Percentiles rank a stretch among this genome's conserved stretches.
These are phyloP conservation scores for Drosophila melanica DNA, from an alignment of 1,140 invertebrate genomes.

Conservation along the genomic window DNA sequence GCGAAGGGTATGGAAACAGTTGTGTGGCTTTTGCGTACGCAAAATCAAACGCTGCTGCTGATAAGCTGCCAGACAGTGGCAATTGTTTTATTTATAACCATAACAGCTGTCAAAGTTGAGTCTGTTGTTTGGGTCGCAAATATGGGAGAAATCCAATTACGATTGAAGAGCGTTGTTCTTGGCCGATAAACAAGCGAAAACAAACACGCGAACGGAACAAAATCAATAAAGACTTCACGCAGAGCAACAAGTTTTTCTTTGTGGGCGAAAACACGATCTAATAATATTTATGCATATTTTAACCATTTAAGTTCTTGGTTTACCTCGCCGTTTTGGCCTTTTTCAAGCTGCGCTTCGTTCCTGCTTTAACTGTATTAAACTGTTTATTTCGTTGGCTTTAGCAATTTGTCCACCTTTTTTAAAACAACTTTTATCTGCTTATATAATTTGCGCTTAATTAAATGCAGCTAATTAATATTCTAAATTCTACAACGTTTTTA, in stretches of 20 bases:
- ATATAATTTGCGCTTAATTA: background rate
- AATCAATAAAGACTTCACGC: constrained; percentile 6
- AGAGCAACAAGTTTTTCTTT: background rate
- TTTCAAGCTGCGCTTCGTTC: constrained; percentile 27
- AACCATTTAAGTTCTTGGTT: background rate
- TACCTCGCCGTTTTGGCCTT: constrained; percentile 19
- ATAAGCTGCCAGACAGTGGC: constrained; percentile 13
- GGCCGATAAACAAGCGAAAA: too few relatives aligned
- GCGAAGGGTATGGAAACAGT: constrained; percentile 8
- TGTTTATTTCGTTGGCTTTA: background rate
- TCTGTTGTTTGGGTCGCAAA: background rate
- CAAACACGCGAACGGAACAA: background rate
- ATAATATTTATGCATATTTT: constrained; percentile 23
- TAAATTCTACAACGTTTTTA: constrained; percentile 7
- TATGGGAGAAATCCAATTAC: background rate
- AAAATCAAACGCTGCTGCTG: constrained; percentile 11
- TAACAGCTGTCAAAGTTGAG: constrained; percentile 13
- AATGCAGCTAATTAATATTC: constrained; percentile 6
- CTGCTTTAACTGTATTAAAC: background rate
- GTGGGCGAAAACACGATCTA: background rate
- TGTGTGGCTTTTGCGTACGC: background rate
- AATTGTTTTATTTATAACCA: constrained; percentile 1
- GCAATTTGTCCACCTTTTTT: background rate
- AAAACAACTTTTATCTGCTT: background rate
- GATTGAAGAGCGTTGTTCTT: background rate